A percentile compares a stretch with the other conserved stretches of the same genome.
phyloP scores from a whole-genome alignment of 2,113 vertebrate genomes.

The Marmota flaviventris region DNA sequence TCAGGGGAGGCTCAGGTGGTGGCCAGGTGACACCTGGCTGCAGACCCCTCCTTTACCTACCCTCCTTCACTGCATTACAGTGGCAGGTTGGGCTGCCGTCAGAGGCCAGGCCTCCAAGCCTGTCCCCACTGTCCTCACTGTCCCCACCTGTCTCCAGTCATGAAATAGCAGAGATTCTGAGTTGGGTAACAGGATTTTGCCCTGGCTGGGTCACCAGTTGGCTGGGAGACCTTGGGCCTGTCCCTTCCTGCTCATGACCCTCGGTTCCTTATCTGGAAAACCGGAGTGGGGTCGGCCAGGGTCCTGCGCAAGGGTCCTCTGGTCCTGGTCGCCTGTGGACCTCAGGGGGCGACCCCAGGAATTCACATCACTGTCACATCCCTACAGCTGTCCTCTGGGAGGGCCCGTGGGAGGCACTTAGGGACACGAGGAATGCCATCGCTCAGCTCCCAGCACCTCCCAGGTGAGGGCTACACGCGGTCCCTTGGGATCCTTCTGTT shows the following conservation, averaged over 20 bases:
- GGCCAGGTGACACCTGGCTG: background rate
- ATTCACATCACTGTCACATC: rapidly evolving
- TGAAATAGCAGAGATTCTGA: rapidly evolving
- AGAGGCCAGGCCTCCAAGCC: background rate
- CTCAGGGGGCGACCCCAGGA: background rate
- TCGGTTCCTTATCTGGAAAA: background rate
- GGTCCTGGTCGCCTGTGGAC: background rate
- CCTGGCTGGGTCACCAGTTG: background rate
- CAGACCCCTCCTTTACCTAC: background rate
- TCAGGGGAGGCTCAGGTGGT: background rate
- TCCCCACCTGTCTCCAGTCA: background rate
- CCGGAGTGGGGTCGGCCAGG: rapidly evolving
- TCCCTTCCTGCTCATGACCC: background rate
- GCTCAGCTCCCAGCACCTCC: background rate
- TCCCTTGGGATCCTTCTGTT: background rate
- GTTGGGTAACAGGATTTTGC: background rate
- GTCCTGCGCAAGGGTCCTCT: too few relatives aligned
- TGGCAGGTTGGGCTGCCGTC: background rate
- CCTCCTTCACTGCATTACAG: background rate
- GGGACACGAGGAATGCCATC: background rate
- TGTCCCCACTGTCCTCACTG: background rate
- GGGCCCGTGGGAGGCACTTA: too few relatives aligned
- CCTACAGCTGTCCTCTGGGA: background rate
- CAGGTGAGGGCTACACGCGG: rapidly evolving
- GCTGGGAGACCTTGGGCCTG: background rate